Base-by-base conservation (phyloP, 2,113 vertebrate species). In the Bettongia penicillata region DNA sequence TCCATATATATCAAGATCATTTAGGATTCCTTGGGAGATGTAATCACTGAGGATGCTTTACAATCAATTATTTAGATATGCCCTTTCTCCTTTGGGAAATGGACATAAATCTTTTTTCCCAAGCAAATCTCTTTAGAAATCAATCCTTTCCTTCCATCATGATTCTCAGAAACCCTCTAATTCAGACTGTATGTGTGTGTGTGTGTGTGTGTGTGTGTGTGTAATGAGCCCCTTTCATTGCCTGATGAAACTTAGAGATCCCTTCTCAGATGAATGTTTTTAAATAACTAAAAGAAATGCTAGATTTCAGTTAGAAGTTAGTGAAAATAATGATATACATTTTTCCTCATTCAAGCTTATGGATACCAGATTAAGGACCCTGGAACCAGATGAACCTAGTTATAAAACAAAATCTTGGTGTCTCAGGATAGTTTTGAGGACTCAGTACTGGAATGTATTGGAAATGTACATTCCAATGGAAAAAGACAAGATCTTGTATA, bases 31-130 rank as follows among this genome's bases (percentile, higher is more conserved):
- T 22, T 43, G 37, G 37, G 43, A 84, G 37, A 84, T 84, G 37
- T 84, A 84, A 43, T 84, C 68, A 84, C 37, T 8, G 61, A 97
- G 96, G 84, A 22, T 0, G 91, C 7, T 57, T 23, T 14, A 51
- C 90, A 3, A 97, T 98, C 96, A 97, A 97, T 98, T 97, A 98
- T 97, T 97, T 96, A 98, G 95, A 96, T 68, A 1, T 0, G 47
- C 90, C 6, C 3, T 0, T 28, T 51, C 91, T 97, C 98, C 97
- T 53, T 22, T 9, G 97, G 97, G 97, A 97, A 95, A 91, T 12
- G 94, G 95, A 93, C 43, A 96, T 84, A 96, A 96, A 93, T 90
- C 6, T 94, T 97, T 94, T 97, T 98, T 98, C 98, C 98, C 97
- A 97, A 96, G 97, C 91, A 91, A 94, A 90, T 92, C 92, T 96